Conservation (phyloP, 2,797 vertebrate species). For the Atherinosoma microstoma region DNA sequence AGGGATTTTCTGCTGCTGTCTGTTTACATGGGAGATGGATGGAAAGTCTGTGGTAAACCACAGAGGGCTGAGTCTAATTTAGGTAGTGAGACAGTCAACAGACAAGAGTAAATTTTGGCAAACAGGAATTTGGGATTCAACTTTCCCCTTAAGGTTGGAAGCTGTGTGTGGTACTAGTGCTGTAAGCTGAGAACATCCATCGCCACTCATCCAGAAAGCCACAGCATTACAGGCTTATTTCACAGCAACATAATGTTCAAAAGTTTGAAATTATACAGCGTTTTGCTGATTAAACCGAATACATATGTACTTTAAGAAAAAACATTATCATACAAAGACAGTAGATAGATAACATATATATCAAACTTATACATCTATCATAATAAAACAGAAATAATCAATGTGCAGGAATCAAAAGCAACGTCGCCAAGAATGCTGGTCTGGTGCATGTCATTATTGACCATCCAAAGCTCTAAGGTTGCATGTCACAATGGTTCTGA, state of each 20-base stretch:
- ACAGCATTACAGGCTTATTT: constrained; percentile 24
- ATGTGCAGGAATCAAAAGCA: background rate
- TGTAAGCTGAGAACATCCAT: constrained; percentile 59
- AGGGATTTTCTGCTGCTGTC: constrained; percentile 29
- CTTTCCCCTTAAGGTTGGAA: constrained; percentile 47
- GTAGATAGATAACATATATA: background rate
- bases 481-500: background rate
- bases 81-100: constrained; percentile 30
- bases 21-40: constrained; percentile 42
- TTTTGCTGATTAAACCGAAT: constrained; percentile 14
- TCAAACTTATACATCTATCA: background rate
- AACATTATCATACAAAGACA: background rate
- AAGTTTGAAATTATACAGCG: constrained; percentile 6
- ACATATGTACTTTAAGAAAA: too few species aligned
- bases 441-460: background rate
- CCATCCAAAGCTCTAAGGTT: background rate
- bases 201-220: constrained; percentile 25
- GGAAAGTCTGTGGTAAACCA: constrained; percentile 48
- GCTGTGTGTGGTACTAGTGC: constrained; percentile 22
- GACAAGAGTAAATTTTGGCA: constrained; percentile 24
- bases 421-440: background rate
- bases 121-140: constrained; percentile 24
- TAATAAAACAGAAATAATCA: background rate
- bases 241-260: constrained; percentile 4
- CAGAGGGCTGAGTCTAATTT: constrained; percentile 34